Evolutionary conservation across 2,888 invertebrate species (phyloP), one percentile per base, ranked within the genome.

Genomic region (Branchellion lobata): DNA sequence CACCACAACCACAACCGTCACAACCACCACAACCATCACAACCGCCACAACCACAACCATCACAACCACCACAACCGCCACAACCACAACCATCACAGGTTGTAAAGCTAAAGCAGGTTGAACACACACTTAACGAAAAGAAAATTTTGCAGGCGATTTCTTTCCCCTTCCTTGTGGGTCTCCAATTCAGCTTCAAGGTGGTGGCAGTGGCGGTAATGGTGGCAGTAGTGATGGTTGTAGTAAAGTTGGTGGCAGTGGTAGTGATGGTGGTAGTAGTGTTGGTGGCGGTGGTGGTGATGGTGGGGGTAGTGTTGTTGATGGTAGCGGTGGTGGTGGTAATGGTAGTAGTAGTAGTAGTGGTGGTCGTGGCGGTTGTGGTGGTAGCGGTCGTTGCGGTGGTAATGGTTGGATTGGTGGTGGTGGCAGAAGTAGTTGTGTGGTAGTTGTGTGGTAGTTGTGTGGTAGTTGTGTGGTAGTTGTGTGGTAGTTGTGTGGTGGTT

Each of bases 41-140:
- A 65, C 65, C 21, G n/a, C 65, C 21, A 65, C 65, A 27, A 65
- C 65, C 21, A 65, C 65, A 11, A 29, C 65, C 21, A 65, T 21
- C 8, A 65, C 65, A 11, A 65, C 65, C 21, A 65, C 65, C 21
- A 65, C 29, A 11, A 27, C 29, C 21, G 65, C 29, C 21, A 29
- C 29, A 5, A 29, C 65, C 21, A 65, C 65, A 11, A 65, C 65
- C 21, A 27, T 21, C 21, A 65, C 84, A 90, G 90, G 91, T 99
- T 83, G 98, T 99, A 79, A 98, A 98, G 90, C 91, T 99, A 89
- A 99, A 99, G 90, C 99, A 99, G 89, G 98, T 99, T 81, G 98
- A 99, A 90, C 99, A 99, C 89, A 99, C 99, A 82, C 90, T 99
- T 84, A 99, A 99, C 89, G 99, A 99, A 90, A 99, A 99, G 90